Percentiles rank a stretch among this genome's conserved stretches.
phyloP scores from a whole-genome alignment of 2,113 vertebrate genomes.

The Alces alces region DNA sequence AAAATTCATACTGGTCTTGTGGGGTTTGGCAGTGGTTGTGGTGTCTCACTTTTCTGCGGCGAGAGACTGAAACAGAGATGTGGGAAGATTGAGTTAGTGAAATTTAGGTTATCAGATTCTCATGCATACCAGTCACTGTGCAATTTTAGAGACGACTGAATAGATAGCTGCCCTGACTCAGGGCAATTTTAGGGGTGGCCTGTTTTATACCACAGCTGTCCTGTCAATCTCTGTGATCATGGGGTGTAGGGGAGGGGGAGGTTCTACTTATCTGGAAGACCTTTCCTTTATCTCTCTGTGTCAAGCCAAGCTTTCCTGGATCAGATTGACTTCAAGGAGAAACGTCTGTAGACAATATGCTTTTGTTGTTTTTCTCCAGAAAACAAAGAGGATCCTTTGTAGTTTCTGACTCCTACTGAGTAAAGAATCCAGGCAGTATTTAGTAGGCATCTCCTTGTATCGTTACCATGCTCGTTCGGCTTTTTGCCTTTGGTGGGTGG shows the following conservation, averaged over 20 bases:
- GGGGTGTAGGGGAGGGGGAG: neutral
- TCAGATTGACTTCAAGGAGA: slow-evolving; percentile 5
- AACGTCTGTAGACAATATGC: neutral
- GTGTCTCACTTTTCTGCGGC: slow-evolving; percentile 1
- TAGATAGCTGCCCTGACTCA: slow-evolving; percentile 53
- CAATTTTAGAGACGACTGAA: slow-evolving; percentile 48
- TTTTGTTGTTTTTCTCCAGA: slow-evolving; percentile 25
- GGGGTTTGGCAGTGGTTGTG: neutral
- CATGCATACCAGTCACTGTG: slow-evolving; percentile 48
- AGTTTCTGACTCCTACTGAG: neutral
- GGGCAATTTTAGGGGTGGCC: slow-evolving; percentile 59
- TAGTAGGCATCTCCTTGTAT: neutral
- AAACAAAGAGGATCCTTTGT: slow-evolving; percentile 15
- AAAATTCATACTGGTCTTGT: neutral
- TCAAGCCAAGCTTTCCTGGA: neutral
- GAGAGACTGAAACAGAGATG: slow-evolving; percentile 20
- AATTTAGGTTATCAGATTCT: slow-evolving; percentile 56
- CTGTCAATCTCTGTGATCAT: slow-evolving; percentile 48
- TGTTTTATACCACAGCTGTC: slow-evolving; percentile 55
- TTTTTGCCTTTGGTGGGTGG: neutral
- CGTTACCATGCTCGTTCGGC: neutral
- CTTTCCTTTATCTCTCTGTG: neutral
- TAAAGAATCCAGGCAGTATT: neutral
- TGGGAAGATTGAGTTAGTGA: slow-evolving; percentile 53
- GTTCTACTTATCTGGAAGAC: slow-evolving; percentile 3